Conservation (phyloP, 2,113 vertebrate genomes). For the Pseudopodoces humilis region DNA sequence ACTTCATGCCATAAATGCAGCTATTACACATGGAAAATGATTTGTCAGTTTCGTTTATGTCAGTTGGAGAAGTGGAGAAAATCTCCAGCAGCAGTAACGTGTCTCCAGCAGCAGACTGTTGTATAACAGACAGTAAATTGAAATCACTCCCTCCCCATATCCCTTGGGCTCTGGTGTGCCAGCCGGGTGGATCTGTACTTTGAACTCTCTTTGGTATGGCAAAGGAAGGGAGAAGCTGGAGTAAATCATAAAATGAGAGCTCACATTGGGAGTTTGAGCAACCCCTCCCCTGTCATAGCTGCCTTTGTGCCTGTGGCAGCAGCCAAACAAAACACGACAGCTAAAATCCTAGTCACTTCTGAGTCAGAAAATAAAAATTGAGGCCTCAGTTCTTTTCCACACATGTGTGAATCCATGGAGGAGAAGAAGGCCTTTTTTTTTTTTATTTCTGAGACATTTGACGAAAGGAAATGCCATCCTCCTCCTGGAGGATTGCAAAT, state of each 20-base stretch:
- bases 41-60: background rate
- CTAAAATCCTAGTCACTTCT: background rate
- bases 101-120: background rate
- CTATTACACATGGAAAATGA: background rate
- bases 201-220: accelerated
- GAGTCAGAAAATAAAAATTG: background rate
- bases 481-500: too few species aligned
- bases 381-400: background rate
- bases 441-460: background rate
- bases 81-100: background rate
- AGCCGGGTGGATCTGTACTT: background rate
- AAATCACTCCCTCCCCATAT: background rate
- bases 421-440: background rate
- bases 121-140: background rate
- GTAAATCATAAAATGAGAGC: background rate
- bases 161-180: background rate
- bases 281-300: background rate
- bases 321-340: background rate
- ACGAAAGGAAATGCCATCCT: background rate
- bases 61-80: background rate
- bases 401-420: accelerated
- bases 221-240: background rate
- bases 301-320: background rate
- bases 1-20: background rate
- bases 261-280: background rate